Percentiles rank a stretch among this genome's conserved stretches.
phyloP scores from a whole-genome alignment of 2,113 vertebrate species.

The Corydoras sp. region DNA sequence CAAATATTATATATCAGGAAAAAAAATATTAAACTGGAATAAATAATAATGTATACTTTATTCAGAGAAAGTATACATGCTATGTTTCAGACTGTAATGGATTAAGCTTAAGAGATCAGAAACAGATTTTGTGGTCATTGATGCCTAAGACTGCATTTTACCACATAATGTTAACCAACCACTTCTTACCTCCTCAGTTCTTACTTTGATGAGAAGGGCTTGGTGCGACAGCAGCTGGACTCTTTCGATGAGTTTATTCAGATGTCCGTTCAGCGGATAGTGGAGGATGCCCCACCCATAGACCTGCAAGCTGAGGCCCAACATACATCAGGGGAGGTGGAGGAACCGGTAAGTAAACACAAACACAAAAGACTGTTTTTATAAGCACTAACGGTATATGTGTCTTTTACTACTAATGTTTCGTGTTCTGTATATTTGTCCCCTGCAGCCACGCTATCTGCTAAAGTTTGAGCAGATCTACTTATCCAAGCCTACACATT shows the following conservation, averaged over 20 bases:
- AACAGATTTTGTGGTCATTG: no score
- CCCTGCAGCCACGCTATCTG: constrained; percentile 83
- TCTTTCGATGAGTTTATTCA: constrained; percentile 99
- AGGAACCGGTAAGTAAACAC: constrained; percentile 81
- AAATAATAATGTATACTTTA: no score
- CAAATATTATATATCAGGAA: no score
- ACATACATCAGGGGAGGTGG: constrained; percentile 92
- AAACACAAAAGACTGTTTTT: neutral
- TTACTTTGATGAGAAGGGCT: constrained; percentile 96
- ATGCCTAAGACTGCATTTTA: no score
- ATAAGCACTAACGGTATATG: neutral
- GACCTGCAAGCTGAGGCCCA: constrained; percentile 97
- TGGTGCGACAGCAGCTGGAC: constrained; percentile 95
- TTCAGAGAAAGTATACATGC: no score
- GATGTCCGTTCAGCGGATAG: constrained; percentile 98
- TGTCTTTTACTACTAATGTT: neutral
- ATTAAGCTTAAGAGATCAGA: no score
- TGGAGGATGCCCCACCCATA: constrained; percentile 95
- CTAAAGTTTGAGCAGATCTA: constrained; percentile 98
- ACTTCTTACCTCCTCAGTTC: constrained; percentile 66
- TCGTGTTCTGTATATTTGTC: neutral
- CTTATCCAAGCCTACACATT: constrained; percentile 94
- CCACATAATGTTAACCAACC: neutral
- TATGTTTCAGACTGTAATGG: no score
- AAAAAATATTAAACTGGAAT: no score